Evolutionary conservation across 1,140 invertebrate genomes (phyloP), one percentile per base, ranked within the genome.

Genomic region (Ladona fulva): DNA sequence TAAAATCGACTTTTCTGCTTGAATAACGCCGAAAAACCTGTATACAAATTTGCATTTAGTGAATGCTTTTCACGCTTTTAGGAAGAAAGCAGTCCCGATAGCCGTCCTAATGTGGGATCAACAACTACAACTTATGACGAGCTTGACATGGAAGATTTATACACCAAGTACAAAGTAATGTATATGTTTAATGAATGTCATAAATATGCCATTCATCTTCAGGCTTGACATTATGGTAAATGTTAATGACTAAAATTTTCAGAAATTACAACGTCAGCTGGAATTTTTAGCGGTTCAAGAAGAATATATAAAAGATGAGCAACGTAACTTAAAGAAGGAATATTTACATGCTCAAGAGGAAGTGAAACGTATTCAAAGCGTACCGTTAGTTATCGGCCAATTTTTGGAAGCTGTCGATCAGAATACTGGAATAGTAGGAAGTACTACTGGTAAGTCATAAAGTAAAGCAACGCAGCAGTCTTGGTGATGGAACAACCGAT

Each of bases 261-360:
- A 97, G 94, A 98, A 98, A 91, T 86, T 99, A 1, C 94, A 98
- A 87, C 89, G 94, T 80, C 96, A 97, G 85, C 85, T 99, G n/a
- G 96, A 98, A 85, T 98, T 98, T 86, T 87, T 99, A 3, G 93
- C 97, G 85, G 97, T 99, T 19, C 97, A 98, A 89, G 97, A 99
- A 87, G 96, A 98, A 82, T 99, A 99, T 83, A 97, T 99, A 75
- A 99, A 99, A 87, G 95, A 98, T 91, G 97, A 99, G 85, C 97
- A 97, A 83, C 91, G 96, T 75, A 99, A 99, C 86, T 86, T 99
- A 44, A 98, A 99, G 83, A 99, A 99, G 82, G 97, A 99, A 86
- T 97, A 98, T 83, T 86, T 98, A 0, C 97, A 99, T 88, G 97
- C 97, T 42, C 97, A 99, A 85, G 97, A 99, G 86, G 97, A 95